Evolutionary conservation across 2,888 invertebrate species (phyloP), one percentile per base, ranked within the genome.

Genomic region (Cremastinae sp.): DNA sequence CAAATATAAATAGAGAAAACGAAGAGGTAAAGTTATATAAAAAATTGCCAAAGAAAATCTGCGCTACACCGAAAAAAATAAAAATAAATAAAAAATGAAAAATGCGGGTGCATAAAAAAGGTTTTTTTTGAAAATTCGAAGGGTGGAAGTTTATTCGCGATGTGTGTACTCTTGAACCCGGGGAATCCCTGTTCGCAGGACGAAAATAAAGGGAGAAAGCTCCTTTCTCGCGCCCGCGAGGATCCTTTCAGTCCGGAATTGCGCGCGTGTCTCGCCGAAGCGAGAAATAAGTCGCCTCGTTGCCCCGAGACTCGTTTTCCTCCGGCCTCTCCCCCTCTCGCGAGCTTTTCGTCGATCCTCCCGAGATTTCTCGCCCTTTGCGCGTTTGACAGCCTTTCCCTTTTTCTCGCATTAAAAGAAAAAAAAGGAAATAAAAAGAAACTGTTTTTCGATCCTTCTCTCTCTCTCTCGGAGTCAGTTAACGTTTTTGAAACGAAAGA

Each of bases 321-420:
- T 43, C 56, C 5, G 16, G 45, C 28, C 22, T 2, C 37, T 58
- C 16, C 39, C 49, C 10, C 74, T 68, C 35, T 74, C 18, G 47
- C 49, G n/a, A n/a, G n/a, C n/a, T n/a, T n/a, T n/a, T n/a, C n/a
- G n/a, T n/a, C n/a, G n/a, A n/a, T 49, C 12, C 37, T 37, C 37
- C 61, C 14, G 47, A 56, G 55, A 22, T 65, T 76, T 69, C 47
- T 72, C 47, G 68, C 68, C 62, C 68, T 64, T 76, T 76, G 58
- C 76, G 72, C 76, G 76, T 73, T 74, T 79, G 68, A 76, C 76
- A 35, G 8, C 68, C 66, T 28, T 45, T 47, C 56, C 39, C 12
- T 59, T 61, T 37, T 28, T n/a, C 39, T 10, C 49, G 47, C 35
- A 53, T 62, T 45, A n/a, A n/a, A n/a, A n/a, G n/a, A n/a, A n/a